Evolutionary conservation across 2,888 invertebrate genomes (phyloP), one percentile per base, ranked within the genome.

Genomic region (Pheosia tremula): DNA sequence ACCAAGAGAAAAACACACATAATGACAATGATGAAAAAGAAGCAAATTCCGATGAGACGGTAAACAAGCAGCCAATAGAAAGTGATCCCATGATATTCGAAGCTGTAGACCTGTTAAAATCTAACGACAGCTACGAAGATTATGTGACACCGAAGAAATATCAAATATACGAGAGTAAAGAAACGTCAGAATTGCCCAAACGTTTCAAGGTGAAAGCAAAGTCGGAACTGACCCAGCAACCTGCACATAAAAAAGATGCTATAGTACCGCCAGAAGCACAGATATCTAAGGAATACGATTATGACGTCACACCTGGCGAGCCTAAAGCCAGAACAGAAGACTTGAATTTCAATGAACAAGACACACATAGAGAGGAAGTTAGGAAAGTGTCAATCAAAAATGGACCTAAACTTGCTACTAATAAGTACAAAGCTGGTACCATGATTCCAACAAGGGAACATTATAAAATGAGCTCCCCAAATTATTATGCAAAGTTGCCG

Each of bases 81-180:
- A 7, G 9, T 13, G 24, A 10, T 4, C 7, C 53, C 4, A 43
- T 7, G 5, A 7, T 74, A 0, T 77, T 75, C n/a, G 62, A 79
- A 53, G 74, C 74, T 62, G 57, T 78, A 3, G 69, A 77, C 45
- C 61, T 74, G 49, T 58, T 63, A 4, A 71, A 74, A 49, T 64
- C 66, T 10, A 79, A 84, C 0, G 87, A 88, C 45, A 87, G 86
- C 47, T 89, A 89, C 55, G 87, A 88, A 78, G 88, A 90, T 49
- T 89, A 89, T n/a, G 72, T 77, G 0, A 75, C 63, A 0, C 88
- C 88, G 3, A 65, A 77, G 5, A 84, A 76, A 66, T 84, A 82
- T 3, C 39, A 55, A 10, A 36, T 45, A 24, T 56, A 6, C 10
- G 56, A 56, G 7, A 56, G 10, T 7, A 45, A 36, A n/a, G 43